phyloP scores from a whole-genome alignment of 92 coral and sea anemone species.

The Zoanthus sansibaricus region DNA sequence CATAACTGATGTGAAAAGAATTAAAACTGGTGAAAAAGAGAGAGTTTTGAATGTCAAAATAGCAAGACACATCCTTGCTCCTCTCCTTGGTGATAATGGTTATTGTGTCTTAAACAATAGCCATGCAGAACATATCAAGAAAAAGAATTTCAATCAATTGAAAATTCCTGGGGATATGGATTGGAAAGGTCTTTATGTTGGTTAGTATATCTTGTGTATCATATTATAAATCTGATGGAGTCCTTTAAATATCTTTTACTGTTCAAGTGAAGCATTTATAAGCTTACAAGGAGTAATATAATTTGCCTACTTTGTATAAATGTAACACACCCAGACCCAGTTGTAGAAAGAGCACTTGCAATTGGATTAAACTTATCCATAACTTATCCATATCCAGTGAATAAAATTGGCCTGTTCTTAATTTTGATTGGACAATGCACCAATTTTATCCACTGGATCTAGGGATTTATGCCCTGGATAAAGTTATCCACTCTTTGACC shows the following conservation, averaged over 20 bases:
- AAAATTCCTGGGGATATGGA: constrained; percentile 15
- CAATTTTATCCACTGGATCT: constrained; percentile 23
- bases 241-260: constrained; percentile 33
- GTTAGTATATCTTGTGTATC: constrained; percentile 24
- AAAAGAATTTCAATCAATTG: constrained; percentile 15
- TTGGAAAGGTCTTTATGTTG: constrained; percentile 30
- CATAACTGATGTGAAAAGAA: constrained; percentile 22
- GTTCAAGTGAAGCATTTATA: neutral
- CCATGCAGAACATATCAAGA: too few species aligned
- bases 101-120: constrained; percentile 42
- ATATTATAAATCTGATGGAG: constrained; percentile 5
- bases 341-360: constrained; percentile 35
- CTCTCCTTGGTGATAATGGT: constrained; percentile 33
- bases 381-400: constrained; percentile 16
- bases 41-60: constrained; percentile 23
- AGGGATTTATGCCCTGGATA: constrained; percentile 30
- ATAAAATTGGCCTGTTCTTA: constrained; percentile 26
- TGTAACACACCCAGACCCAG: constrained; percentile 36
- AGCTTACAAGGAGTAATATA: constrained; percentile 1
- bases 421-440: constrained; percentile 32
- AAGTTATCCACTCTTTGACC: constrained; percentile 20
- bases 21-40: constrained; percentile 21
- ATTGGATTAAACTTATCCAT: constrained; percentile 16
- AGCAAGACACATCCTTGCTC: constrained; percentile 34
- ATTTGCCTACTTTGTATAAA: constrained; percentile 25